A percentile compares a stretch with the other conserved stretches of the same genome.
Conservation (phyloP, 2,888 invertebrate genomes). For the Agrochola circellaris region DNA sequence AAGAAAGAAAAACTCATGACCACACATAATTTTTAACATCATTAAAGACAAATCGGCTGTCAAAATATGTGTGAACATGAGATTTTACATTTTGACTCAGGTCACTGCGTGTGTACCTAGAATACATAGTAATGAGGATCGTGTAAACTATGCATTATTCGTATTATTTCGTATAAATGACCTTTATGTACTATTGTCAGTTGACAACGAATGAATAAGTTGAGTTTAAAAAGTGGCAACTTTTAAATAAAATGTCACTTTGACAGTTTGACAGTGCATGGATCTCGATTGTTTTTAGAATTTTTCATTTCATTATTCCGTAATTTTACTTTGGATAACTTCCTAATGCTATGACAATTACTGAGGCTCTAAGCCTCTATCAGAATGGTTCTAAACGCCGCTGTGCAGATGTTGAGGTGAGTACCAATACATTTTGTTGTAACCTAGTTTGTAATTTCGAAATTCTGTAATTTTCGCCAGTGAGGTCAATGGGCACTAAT, state of each 20-base stretch:
- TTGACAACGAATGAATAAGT: not conserved
- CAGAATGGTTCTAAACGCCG: slow-evolving; percentile 94
- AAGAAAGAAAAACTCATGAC: not conserved
- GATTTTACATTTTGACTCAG: not conserved
- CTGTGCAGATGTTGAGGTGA: slow-evolving; percentile 94
- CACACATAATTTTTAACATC: not conserved
- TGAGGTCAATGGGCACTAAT: slow-evolving; percentile 31
- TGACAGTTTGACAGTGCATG: slow-evolving; percentile 75
- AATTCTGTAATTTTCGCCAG: slow-evolving; percentile 49
- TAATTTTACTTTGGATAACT: slow-evolving; percentile 77
- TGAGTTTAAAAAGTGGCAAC: slow-evolving; percentile 37
- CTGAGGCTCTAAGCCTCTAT: slow-evolving; percentile 88
- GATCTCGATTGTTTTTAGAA: slow-evolving; percentile 86
- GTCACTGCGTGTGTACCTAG: not conserved
- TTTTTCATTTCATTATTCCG: slow-evolving; percentile 78
- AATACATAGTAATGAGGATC: not conserved
- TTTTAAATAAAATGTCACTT: slow-evolving; percentile 52
- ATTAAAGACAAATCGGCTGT: not conserved
- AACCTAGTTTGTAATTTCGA: slow-evolving; percentile 60
- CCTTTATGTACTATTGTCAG: too few species aligned
- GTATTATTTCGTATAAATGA: too few species aligned
- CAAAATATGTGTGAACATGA: not conserved
- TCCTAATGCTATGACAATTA: slow-evolving; percentile 88
- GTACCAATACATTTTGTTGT: slow-evolving; percentile 67
- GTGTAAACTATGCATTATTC: not conserved